These are phyloP conservation scores for Catagonus wagneri DNA, from an alignment of 2,113 vertebrate species.

Conservation along the genomic window DNA sequence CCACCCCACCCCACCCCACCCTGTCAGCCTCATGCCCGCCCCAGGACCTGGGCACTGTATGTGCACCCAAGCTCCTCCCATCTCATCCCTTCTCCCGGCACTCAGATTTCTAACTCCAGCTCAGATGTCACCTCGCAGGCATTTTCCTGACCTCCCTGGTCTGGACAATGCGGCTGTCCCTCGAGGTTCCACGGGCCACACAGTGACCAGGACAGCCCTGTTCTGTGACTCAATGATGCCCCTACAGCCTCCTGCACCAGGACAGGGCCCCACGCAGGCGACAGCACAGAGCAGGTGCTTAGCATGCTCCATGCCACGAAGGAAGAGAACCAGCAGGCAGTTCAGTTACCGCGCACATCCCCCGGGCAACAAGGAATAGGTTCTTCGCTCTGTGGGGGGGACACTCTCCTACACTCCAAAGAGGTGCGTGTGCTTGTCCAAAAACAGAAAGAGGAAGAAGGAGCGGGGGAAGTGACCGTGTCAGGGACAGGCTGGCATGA, in stretches of 20 bases:
- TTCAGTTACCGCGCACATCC: background rate
- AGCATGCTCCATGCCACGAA: background rate
- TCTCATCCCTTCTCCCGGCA: background rate
- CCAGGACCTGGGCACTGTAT: background rate
- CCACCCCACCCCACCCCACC: background rate
- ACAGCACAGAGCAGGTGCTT: background rate
- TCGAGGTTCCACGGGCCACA: background rate
- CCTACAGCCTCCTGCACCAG: background rate
- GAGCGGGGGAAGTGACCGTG: background rate
- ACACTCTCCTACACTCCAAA: background rate
- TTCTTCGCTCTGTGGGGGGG: background rate
- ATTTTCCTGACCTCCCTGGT: background rate
- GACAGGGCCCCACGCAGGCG: background rate
- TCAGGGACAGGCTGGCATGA: background rate
- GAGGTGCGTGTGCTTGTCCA: background rate
- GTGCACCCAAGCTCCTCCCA: background rate
- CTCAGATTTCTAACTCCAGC: background rate
- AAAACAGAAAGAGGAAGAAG: background rate
- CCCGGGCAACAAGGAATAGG: background rate
- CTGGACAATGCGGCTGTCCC: background rate
- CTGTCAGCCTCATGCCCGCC: rapidly evolving
- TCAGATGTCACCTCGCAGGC: background rate
- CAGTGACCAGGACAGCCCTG: background rate
- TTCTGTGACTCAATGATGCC: background rate
- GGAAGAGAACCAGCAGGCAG: background rate